These are phyloP conservation scores for Sebastes taczanowskii DNA, from an alignment of 2,797 vertebrate species.

Conservation along the genomic window DNA sequence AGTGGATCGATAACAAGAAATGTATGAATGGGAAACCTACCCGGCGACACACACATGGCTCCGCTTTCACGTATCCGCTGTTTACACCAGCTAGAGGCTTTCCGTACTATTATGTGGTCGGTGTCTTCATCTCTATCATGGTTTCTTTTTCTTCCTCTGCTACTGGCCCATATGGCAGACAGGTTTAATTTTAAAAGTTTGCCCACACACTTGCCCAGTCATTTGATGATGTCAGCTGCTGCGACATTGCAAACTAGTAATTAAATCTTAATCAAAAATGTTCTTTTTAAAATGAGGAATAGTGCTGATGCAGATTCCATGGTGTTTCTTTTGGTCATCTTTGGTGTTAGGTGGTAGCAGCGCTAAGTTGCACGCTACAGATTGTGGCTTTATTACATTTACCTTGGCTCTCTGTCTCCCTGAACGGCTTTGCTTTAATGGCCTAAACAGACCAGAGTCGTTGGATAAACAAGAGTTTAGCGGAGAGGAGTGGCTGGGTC, in stretches of 20 bases:
- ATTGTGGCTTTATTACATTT: conserved; percentile 41
- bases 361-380: conserved; percentile 16
- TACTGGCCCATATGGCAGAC: conserved; percentile 65
- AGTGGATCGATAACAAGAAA: conserved; percentile 11
- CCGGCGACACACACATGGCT: not conserved
- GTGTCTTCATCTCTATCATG: conserved; percentile 52
- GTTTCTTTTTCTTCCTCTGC: conserved; percentile 58
- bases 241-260: conserved; percentile 6
- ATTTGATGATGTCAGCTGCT: conserved; percentile 23
- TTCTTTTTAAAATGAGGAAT: not conserved
- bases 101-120: conserved; percentile 54
- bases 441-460: conserved; percentile 83
- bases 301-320: not conserved
- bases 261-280: conserved; percentile 27
- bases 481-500: conserved; percentile 78
- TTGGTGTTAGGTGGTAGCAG: conserved; percentile 15
- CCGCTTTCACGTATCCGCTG: conserved; percentile 39
- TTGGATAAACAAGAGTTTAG: conserved; percentile 93
- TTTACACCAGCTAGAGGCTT: conserved; percentile 52
- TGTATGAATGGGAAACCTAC: conserved; percentile 11
- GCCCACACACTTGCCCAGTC: conserved; percentile 52
- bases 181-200: conserved; percentile 49
- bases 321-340: not conserved
- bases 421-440: conserved; percentile 81
- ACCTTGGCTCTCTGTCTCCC: conserved; percentile 41